phyloP scores from a whole-genome alignment of 2,888 invertebrate species.

The Automeris io region DNA sequence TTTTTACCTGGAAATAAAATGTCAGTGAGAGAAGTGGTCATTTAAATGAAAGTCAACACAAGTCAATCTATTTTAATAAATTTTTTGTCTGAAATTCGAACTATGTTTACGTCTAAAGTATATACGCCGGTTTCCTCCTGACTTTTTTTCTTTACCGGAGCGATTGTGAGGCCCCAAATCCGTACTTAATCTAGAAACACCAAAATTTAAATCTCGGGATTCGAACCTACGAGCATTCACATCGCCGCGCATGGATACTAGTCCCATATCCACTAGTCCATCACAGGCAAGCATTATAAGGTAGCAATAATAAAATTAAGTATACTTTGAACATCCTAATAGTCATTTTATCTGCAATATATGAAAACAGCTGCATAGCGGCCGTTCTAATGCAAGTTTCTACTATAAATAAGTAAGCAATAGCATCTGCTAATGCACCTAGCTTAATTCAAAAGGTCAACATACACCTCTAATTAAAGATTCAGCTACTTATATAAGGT shows the following conservation, averaged over 20 bases:
- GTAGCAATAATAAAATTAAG: neutral
- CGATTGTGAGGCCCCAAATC: too few species aligned
- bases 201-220: too few species aligned
- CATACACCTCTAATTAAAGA: conserved; percentile 6
- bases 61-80: neutral
- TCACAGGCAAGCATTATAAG: too few species aligned
- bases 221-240: too few species aligned
- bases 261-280: too few species aligned
- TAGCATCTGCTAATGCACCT: conserved; percentile 32
- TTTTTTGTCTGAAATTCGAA: too few species aligned
- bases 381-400: conserved; percentile 23
- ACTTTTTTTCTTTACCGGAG: too few species aligned
- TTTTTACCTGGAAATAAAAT: conserved; percentile 20
- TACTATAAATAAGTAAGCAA: conserved; percentile 45
- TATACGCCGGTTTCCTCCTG: too few species aligned
- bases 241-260: too few species aligned
- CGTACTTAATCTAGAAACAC: too few species aligned
- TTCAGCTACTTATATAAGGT: conserved; percentile 1
- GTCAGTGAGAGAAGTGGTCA: conserved; percentile 13
- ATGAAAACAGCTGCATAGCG: neutral
- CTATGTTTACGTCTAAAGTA: too few species aligned
- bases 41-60: conserved; percentile 17
- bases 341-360: neutral
- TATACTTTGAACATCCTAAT: neutral
- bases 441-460: conserved; percentile 37